Evolutionary conservation across 2,113 vertebrate genomes (phyloP).

Genomic region (Tyto alba): DNA sequence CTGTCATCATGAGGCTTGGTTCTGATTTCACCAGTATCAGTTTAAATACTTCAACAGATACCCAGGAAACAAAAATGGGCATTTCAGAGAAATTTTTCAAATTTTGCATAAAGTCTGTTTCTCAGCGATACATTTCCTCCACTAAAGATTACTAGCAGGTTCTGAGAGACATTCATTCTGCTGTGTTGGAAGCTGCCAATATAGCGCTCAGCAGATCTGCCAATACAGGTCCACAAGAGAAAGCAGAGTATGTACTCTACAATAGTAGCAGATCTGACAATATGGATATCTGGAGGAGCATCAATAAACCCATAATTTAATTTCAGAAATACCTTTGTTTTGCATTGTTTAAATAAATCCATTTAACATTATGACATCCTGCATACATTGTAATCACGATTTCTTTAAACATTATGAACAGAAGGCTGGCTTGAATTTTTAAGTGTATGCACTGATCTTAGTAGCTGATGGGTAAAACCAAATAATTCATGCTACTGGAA

Average conservation of each 20-base stretch:
- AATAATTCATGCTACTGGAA: neutral
- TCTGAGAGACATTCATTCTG: neutral
- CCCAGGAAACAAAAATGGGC: neutral
- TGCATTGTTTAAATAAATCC: slow-evolving; percentile 12
- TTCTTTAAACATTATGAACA: slow-evolving; percentile 7
- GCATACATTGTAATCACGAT: neutral
- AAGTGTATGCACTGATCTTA: neutral
- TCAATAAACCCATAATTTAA: neutral
- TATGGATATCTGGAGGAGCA: neutral
- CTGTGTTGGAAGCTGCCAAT: neutral
- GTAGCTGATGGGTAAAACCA: slow-evolving; percentile 12
- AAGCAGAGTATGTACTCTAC: neutral
- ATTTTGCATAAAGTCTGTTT: neutral
- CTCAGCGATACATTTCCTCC: neutral
- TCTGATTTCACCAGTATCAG: neutral
- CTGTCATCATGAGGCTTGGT: neutral
- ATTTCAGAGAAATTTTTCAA: neutral
- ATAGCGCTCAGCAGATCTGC: neutral
- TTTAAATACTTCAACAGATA: neutral
- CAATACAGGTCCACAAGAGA: neutral
- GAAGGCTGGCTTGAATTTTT: neutral
- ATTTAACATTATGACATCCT: slow-evolving; percentile 3
- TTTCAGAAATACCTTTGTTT: slow-evolving; percentile 27
- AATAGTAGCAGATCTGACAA: neutral
- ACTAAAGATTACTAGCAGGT: neutral